phyloP scores from a whole-genome alignment of 2,888 invertebrate genomes.

The Melanchra persicariae region DNA sequence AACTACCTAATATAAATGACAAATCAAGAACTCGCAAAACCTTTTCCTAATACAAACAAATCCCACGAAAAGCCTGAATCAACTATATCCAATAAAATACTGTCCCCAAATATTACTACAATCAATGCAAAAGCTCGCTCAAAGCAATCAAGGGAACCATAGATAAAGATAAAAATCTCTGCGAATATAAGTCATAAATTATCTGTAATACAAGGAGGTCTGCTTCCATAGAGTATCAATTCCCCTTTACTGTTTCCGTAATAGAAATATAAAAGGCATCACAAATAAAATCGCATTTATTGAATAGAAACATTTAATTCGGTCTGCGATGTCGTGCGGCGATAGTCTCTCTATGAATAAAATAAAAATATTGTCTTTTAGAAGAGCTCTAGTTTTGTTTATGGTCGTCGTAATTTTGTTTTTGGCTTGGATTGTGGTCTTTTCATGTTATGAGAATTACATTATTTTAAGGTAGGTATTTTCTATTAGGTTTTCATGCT shows the following conservation, averaged over 20 bases:
- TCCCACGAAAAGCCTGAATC: conserved; percentile 24
- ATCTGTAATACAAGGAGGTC: conserved; percentile 76
- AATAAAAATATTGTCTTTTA: conserved; percentile 79
- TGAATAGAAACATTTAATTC: conserved; percentile 84
- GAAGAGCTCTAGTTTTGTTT: conserved; percentile 54
- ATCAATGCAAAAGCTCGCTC: conserved; percentile 66
- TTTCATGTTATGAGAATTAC: conserved; percentile 12
- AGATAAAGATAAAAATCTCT: conserved; percentile 85
- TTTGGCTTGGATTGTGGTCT: conserved; percentile 19
- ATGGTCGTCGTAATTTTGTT: conserved; percentile 33
- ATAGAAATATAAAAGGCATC: conserved; percentile 86
- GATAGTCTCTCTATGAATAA: conserved; percentile 81
- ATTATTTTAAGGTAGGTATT: background rate
- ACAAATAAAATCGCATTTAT: conserved; percentile 81
- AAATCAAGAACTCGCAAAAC: background rate
- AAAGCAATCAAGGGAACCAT: conserved; percentile 75
- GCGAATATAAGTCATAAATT: conserved; percentile 82
- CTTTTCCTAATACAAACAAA: background rate
- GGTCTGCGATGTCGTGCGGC: conserved; percentile 71
- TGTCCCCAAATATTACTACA: conserved; percentile 59
- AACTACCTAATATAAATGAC: background rate
- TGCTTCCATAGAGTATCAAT: conserved; percentile 72
- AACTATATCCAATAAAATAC: conserved; percentile 51
- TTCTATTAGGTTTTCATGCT: background rate
- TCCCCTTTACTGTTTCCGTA: conserved; percentile 78